Percentiles rank a stretch among this genome's conserved stretches.
Conservation (phyloP, 2,797 vertebrate species). For the Sebastes itinus region DNA sequence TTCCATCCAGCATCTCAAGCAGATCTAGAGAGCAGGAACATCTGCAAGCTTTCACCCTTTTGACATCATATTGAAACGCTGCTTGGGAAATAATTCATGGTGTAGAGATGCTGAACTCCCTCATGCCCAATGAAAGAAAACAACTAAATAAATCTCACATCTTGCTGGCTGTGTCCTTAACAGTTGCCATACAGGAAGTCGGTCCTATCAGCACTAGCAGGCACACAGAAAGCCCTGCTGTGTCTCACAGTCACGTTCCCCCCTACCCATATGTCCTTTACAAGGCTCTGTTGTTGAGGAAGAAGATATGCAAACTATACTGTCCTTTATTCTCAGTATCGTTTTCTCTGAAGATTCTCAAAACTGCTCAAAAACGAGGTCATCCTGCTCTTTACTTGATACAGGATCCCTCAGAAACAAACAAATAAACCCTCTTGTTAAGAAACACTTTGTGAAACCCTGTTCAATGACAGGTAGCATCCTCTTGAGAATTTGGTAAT, state of each 20-base stretch:
- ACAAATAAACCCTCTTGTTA: not conserved
- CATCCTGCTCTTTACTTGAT: not conserved
- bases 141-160: conserved; percentile 68
- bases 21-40: conserved; percentile 57
- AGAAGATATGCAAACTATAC: not conserved
- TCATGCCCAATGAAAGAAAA: conserved; percentile 69
- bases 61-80: conserved; percentile 65
- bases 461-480: conserved; percentile 6
- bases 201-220: conserved; percentile 47
- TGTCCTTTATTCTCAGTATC: not conserved
- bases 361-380: not conserved
- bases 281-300: conserved; percentile 1
- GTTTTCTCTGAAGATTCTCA: not conserved
- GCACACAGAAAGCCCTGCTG: conserved; percentile 34
- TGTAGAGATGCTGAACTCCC: conserved; percentile 63
- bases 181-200: conserved; percentile 66
- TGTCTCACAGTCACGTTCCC: conserved; percentile 15
- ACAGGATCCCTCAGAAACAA: not conserved
- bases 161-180: conserved; percentile 59
- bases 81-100: conserved; percentile 71
- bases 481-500: not conserved
- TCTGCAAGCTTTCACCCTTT: conserved; percentile 67
- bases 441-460: not conserved
- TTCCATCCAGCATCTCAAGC: conserved; percentile 68
- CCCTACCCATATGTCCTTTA: not conserved